Evolutionary conservation across 2,888 invertebrate species (phyloP).

Genomic region (Mythimna impura): DNA sequence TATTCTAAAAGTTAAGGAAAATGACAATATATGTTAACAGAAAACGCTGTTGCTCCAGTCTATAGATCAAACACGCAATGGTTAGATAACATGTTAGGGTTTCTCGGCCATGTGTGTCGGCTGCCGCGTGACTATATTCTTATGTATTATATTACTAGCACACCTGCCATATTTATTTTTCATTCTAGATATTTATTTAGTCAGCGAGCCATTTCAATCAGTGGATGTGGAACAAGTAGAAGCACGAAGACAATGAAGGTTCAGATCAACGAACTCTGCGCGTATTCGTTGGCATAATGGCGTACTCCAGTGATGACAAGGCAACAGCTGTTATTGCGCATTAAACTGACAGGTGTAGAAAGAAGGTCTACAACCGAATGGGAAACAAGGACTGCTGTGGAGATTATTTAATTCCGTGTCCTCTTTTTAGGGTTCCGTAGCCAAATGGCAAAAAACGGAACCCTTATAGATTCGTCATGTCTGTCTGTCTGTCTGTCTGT

Average conservation of each 20-base stretch:
- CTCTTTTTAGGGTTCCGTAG: no score
- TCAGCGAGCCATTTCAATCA: constrained; percentile 39
- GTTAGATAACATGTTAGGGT: constrained; percentile 46
- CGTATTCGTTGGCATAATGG: constrained; percentile 48
- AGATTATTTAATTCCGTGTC: background rate
- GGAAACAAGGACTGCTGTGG: background rate
- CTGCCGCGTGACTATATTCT: constrained; percentile 35
- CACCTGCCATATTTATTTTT: constrained; percentile 14
- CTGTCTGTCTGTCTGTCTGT: no score
- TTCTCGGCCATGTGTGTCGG: constrained; percentile 31
- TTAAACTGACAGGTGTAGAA: constrained; percentile 6
- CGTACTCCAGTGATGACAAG: constrained; percentile 37
- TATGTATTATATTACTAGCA: constrained; percentile 7
- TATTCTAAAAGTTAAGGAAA: constrained; percentile 21
- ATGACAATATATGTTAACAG: constrained; percentile 7
- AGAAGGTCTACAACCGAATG: constrained; percentile 1
- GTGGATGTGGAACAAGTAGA: constrained; percentile 31
- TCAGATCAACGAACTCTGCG: constrained; percentile 55
- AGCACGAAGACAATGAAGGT: constrained; percentile 44
- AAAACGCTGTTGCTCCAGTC: constrained; percentile 26
- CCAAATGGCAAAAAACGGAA: no score
- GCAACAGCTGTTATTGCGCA: constrained; percentile 48
- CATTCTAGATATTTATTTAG: background rate
- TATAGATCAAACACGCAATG: constrained; percentile 30
- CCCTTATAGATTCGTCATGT: no score